Percentiles rank a stretch among this genome's conserved stretches.
These are phyloP conservation scores for Stigmatopora argus DNA, from an alignment of 2,113 vertebrate species.

Conservation along the genomic window DNA sequence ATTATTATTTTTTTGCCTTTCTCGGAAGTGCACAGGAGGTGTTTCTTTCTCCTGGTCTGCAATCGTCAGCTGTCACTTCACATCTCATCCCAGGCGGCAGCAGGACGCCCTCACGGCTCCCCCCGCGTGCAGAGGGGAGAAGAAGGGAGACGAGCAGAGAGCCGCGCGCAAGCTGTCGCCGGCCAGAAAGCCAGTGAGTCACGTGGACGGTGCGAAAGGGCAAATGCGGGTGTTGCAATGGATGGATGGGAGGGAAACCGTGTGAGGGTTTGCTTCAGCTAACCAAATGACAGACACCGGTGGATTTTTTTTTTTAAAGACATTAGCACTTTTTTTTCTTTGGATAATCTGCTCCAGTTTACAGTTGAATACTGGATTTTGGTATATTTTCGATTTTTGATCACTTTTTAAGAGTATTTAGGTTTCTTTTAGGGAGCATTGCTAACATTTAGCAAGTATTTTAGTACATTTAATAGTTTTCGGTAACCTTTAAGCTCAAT, in stretches of 20 bases:
- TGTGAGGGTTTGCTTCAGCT: not conserved
- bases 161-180: slow-evolving; percentile 5
- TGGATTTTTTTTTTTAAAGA: not conserved
- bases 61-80: slow-evolving; percentile 50
- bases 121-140: slow-evolving; percentile 16
- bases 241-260: not conserved
- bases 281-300: too few relatives aligned
- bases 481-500: too few relatives aligned
- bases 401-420: too few relatives aligned
- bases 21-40: slow-evolving; percentile 10
- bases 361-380: not conserved
- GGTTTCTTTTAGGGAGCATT: too few relatives aligned
- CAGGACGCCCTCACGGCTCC: slow-evolving; percentile 17
- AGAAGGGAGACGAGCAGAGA: slow-evolving; percentile 7
- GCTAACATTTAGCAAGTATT: too few relatives aligned
- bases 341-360: not conserved
- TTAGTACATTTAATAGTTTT: too few relatives aligned
- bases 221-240: slow-evolving; percentile 2
- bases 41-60: slow-evolving; percentile 31
- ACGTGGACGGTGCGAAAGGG: slow-evolving; percentile 8
- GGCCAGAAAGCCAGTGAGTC: slow-evolving; percentile 13
- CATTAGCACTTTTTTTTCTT: not conserved
- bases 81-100: slow-evolving; percentile 34
- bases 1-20: slow-evolving; percentile 11
- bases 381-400: too few relatives aligned